Percentiles rank a stretch among this genome's conserved stretches.
These are phyloP conservation scores for Drosophila obscura DNA, from an alignment of 1,140 invertebrate genomes.

Conservation along the genomic window DNA sequence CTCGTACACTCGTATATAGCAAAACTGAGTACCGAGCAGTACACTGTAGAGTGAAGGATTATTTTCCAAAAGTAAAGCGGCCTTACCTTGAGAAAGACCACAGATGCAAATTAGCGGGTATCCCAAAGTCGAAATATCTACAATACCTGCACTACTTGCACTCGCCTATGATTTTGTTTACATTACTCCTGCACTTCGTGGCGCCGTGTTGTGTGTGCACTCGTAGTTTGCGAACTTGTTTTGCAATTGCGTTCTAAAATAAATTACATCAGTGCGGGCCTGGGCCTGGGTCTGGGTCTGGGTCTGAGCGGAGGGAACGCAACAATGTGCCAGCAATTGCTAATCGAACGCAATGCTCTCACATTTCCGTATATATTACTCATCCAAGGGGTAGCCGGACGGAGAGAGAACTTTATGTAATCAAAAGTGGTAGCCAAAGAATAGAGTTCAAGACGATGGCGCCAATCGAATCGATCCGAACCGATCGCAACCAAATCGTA, in stretches of 20 bases:
- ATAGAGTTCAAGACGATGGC: slow-evolving; percentile 11
- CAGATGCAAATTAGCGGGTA: no score
- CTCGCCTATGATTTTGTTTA: not conserved
- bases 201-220: slow-evolving; percentile 14
- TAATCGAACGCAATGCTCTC: slow-evolving; percentile 55
- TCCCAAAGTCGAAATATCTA: no score
- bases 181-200: slow-evolving; percentile 43
- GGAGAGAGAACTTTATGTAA: slow-evolving; percentile 3
- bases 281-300: not conserved
- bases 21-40: no score
- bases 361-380: slow-evolving; percentile 65
- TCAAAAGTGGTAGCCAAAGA: not conserved
- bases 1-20: no score
- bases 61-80: no score
- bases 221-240: slow-evolving; percentile 55
- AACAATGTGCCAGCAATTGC: slow-evolving; percentile 55
- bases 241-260: slow-evolving; percentile 78
- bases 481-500: slow-evolving; percentile 1
- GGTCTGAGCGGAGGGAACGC: slow-evolving; percentile 14
- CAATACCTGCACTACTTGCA: no score
- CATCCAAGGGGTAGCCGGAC: slow-evolving; percentile 10
- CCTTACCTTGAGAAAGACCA: no score
- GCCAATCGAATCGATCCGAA: slow-evolving; percentile 16
- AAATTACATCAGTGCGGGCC: slow-evolving; percentile 60
- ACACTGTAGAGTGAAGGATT: no score